Percentiles rank a stretch among this genome's conserved stretches.
phyloP scores from a whole-genome alignment of 2,797 vertebrate species.

The Parauchenoglanis ngamensis region DNA sequence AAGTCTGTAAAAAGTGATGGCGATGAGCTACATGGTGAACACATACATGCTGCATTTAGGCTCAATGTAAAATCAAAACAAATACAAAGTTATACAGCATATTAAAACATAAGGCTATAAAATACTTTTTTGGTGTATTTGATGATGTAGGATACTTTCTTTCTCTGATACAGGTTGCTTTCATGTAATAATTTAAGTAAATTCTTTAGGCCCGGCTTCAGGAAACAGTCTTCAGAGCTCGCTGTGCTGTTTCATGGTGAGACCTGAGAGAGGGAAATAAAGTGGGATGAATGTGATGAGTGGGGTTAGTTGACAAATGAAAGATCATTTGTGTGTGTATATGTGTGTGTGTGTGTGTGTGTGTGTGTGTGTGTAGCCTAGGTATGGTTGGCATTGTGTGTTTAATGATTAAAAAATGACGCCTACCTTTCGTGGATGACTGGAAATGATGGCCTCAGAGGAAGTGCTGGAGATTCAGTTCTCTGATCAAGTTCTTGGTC shows the following conservation, averaged over 20 bases:
- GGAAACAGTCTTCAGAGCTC: constrained; percentile 71
- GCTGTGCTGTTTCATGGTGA: constrained; percentile 74
- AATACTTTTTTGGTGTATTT: constrained; percentile 51
- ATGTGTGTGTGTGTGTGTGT: no score
- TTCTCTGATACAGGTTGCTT: constrained; percentile 44
- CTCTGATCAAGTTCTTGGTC: constrained; percentile 88
- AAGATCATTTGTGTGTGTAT: not conserved
- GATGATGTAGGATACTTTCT: constrained; percentile 40
- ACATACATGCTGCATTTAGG: constrained; percentile 53
- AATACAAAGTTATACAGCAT: constrained; percentile 41
- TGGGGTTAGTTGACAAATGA: not conserved
- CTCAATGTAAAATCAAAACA: constrained; percentile 45
- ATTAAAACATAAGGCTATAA: constrained; percentile 48
- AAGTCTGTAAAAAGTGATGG: constrained; percentile 56
- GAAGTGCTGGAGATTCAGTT: constrained; percentile 82
- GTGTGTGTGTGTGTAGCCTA: no score
- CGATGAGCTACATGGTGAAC: constrained; percentile 53
- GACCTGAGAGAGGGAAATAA: constrained; percentile 63
- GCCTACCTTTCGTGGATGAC: constrained; percentile 92
- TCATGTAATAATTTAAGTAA: constrained; percentile 59
- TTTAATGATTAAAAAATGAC: not conserved
- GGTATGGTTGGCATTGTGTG: not conserved
- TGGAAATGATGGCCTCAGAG: constrained; percentile 88
- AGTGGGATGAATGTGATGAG: constrained; percentile 3
- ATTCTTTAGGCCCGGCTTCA: constrained; percentile 48